phyloP scores from a whole-genome alignment of 1,140 invertebrate genomes.

The Spodoptera frugiperda region DNA sequence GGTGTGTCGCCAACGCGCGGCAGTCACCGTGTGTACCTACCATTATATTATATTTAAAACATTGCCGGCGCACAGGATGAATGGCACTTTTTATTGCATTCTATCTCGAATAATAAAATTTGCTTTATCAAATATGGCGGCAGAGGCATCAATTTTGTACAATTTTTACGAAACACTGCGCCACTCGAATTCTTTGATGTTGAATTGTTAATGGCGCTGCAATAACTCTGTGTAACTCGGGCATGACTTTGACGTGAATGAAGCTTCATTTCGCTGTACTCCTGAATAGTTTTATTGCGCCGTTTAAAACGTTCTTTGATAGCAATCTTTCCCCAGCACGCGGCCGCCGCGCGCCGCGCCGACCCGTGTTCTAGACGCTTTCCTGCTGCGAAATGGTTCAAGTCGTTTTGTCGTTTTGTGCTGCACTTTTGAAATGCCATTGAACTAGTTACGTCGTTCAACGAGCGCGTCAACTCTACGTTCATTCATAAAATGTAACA shows the following conservation, averaged over 20 bases:
- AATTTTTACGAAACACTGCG: slow-evolving; percentile 35
- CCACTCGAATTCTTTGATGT: slow-evolving; percentile 38
- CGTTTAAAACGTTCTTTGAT: slow-evolving; percentile 31
- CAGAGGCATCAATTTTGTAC: slow-evolving; percentile 25
- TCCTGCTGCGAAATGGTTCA: slow-evolving; percentile 14
- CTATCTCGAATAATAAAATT: slow-evolving; percentile 43
- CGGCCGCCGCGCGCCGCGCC: neutral
- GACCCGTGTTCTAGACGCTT: slow-evolving; percentile 11
- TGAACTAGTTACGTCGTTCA: slow-evolving; percentile 20
- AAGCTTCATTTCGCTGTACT: slow-evolving; percentile 33
- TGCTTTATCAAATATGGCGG: slow-evolving; percentile 46
- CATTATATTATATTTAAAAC: slow-evolving; percentile 33
- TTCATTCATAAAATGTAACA: slow-evolving; percentile 24
- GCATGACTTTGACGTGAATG: slow-evolving; percentile 30
- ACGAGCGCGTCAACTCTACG: neutral
- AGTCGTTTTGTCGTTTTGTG: slow-evolving; percentile 29
- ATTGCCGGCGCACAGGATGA: slow-evolving; percentile 36
- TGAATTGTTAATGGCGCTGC: slow-evolving; percentile 39
- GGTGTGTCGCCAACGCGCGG: slow-evolving; percentile 9
- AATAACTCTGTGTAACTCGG: slow-evolving; percentile 25
- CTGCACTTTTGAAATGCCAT: slow-evolving; percentile 37
- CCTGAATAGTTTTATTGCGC: slow-evolving; percentile 41
- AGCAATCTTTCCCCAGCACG: slow-evolving; percentile 3
- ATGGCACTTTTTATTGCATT: slow-evolving; percentile 44
- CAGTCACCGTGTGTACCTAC: neutral